Base-by-base conservation (phyloP, 2,113 vertebrate species). In the Nothobranchius furzeri region DNA sequence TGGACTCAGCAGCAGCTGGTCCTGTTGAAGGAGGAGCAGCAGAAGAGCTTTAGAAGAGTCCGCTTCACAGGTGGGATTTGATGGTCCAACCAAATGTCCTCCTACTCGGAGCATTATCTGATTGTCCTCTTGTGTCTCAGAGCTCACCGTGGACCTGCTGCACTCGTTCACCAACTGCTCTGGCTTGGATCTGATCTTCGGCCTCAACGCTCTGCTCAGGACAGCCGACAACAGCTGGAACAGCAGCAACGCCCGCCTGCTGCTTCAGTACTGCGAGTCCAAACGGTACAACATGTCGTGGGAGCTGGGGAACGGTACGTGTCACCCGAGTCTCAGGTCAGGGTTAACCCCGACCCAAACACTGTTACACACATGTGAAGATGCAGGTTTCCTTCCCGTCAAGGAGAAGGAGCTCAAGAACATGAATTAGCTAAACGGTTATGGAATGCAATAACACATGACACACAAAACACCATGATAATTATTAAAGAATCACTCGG, bases 281-380 rank as follows among this genome's bases (percentile, higher is more conserved):
- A 89, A 43, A 64, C 57, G 73, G 1, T 98, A 98, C 76, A 75
- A 68, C 58, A 91, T 98, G 85, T 94, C 93, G 63, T 99, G 97
- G 98, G 98, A 99, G 88, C 93, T 99, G 0, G 98, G 98, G 13
- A 99, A 99, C 1, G 98, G 83, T 87, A 40, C 17, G 35, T 15
- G n/a, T 7, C 52, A 0, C 36, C 35, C 12, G 4, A 43, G 37
- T 43, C 17, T 6, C 35, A 2, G 9, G 35, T 6, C 54, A 17
- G 20, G 20, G 20, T 20, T 20, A 25, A 56, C 54, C 2, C 10
- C 11, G 4, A 2, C 8, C 7, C 20, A 20, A 20, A 20, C 20
- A 42, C 40, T 0, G 10, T 42, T 9, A 42, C 8, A 42, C 40
- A 42, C 40, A 8, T 7, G 40, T 9, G 40, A 11, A 42, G 40